Base-by-base conservation (phyloP, 2,113 vertebrate species). In the Platichthys flesus region DNA sequence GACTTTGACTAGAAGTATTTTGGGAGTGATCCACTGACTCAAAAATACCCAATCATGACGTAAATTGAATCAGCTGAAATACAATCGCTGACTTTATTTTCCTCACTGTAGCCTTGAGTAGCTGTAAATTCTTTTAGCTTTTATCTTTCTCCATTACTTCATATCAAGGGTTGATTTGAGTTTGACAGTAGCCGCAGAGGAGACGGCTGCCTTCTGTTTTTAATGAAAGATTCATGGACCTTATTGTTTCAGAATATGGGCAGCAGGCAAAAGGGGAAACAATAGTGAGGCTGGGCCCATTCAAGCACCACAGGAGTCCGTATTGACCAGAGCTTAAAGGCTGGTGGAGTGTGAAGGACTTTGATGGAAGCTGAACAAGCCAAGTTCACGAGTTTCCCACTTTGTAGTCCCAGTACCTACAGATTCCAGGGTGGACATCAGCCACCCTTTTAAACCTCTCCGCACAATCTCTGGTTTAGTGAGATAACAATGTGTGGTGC, bases 181-280 rank as follows among this genome's bases (percentile, higher is more conserved):
- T 55, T 12, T 13, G 1, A 18, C 47, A 16, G 14, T 4, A 51
- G 16, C 18, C 2, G 18, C 15, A 18, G 1, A 18, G 18, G 4
- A 18, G 54, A 23, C 23, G 5, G n/a, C 20, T 67, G 63, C 67
- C 75, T 70, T 85, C 56, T 86, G 71, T 74, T 79, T 60, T 31
- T 62, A 59, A 68, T 88, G 49, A 73, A 83, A 71, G 20, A 81
- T 85, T 81, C 31, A 85, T 67, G 28, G 24, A 47, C 54, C 58
- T 60, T 51, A 45, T 55, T 83, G 56, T 65, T 76, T 40, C 49
- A 37, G 40, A 73, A 65, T 4, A 56, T 66, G 62, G 28, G 52
- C 65, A 72, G 57, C 23, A 37, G 51, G 23, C 16, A 31, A 74
- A 16, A 3, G 60, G 28, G 16, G 45, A 18, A 18, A 18, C 45